Base-by-base conservation (phyloP, 2,113 vertebrate species). In the Sceloporus tristichus region DNA sequence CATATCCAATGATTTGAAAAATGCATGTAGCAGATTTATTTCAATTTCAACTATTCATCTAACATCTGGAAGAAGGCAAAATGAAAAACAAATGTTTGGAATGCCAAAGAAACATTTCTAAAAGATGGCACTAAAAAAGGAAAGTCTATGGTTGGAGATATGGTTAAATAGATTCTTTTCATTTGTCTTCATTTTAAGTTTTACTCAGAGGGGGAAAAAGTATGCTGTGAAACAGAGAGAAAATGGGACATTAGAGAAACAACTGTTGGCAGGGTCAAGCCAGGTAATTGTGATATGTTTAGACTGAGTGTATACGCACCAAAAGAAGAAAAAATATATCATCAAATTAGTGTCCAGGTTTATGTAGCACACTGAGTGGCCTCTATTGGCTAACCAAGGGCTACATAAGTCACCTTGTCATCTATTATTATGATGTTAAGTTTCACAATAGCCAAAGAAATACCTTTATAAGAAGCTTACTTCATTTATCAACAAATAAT, bases 351-450 rank as follows among this genome's bases (percentile, higher is more conserved):
- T 0, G 78, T 96, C 97, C 95, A 79, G 93, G 40, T 86, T 91
- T 89, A 97, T 88, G 96, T 0, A 90, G 97, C 97, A 98, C 98
- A 98, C 98, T 98, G 98, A 99, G 98, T 99, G 98, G 98, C 98
- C 98, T 98, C 98, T 99, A 95, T 98, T 98, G 98, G 98, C 97
- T 98, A 98, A 97, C 97, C 96, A 96, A 97, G 97, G 97, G 95
- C 96, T 98, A 97, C 96, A 95, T 95, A 95, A 98, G 96, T 97
- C 97, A 97, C 89, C 85, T 76, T 80, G 76, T 88, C 88, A 0
- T 0, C 4, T 92, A 80, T 59, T 86, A 85, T 79, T 87, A 87
- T 71, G 86, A 62, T 54, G 40, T 54, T 18, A 48, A 78, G n/a
- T 74, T 90, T 29, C 42, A 40, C 0, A 19, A 54, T 0, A 21